Conservation (phyloP, 2,888 invertebrate species). For the Hydraecia micacea region DNA sequence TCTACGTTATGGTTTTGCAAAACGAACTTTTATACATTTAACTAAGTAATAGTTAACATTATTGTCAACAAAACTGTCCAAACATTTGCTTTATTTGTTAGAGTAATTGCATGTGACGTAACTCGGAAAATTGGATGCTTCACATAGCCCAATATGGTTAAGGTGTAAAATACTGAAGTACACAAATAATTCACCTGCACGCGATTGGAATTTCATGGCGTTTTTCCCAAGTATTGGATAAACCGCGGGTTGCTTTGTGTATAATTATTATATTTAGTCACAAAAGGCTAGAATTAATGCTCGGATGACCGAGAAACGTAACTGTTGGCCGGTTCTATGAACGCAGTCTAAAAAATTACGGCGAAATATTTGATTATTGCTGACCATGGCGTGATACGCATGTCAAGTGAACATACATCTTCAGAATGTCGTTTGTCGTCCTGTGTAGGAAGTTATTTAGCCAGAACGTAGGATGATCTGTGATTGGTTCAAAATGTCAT, state of each 20-base stretch:
- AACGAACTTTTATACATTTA: background rate
- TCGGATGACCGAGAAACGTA: background rate
- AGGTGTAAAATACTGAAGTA: constrained; percentile 5
- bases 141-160: background rate
- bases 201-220: background rate
- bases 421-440: background rate
- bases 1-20: background rate
- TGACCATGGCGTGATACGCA: background rate
- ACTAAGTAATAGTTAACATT: background rate
- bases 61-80: too few species aligned
- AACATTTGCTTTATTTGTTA: constrained; percentile 10
- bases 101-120: background rate
- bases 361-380: background rate
- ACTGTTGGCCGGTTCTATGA: background rate
- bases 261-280: background rate
- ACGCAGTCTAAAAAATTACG: background rate
- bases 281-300: background rate
- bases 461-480: background rate
- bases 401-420: background rate
- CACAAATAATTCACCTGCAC: background rate
- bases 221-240: constrained; percentile 6
- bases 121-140: background rate
- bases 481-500: background rate
- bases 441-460: background rate
- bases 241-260: background rate